A percentile compares a stretch with the other conserved stretches of the same genome.
phyloP scores from a whole-genome alignment of 2,888 invertebrate species.

The Xylota sylvarum region DNA sequence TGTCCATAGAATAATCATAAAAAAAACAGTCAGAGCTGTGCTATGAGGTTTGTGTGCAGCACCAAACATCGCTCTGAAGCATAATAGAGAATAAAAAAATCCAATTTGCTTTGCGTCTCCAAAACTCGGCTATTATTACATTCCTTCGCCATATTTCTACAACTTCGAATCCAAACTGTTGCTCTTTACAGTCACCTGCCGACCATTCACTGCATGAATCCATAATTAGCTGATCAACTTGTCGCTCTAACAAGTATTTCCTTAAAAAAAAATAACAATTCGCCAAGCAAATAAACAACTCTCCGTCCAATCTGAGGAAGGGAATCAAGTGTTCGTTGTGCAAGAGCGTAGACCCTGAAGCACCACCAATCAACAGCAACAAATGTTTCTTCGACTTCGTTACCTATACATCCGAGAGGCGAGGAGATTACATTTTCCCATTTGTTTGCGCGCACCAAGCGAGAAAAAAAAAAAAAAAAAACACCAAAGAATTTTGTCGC shows the following conservation, averaged over 20 bases:
- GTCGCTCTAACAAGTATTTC: slow-evolving; percentile 60
- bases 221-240: slow-evolving; percentile 43
- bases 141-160: slow-evolving; percentile 21
- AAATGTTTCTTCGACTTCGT: slow-evolving; percentile 57
- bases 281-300: slow-evolving; percentile 35
- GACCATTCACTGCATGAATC: slow-evolving; percentile 3
- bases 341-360: slow-evolving; percentile 32
- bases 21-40: no score
- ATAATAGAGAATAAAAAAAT: no score
- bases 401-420: neutral
- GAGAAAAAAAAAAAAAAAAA: slow-evolving; percentile 32
- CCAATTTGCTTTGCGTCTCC: neutral
- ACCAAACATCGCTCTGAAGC: no score
- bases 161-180: slow-evolving; percentile 9
- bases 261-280: slow-evolving; percentile 37
- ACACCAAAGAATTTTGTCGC: slow-evolving; percentile 36
- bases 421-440: slow-evolving; percentile 10
- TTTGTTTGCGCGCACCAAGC: slow-evolving; percentile 42
- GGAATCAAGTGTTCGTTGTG: slow-evolving; percentile 12
- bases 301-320: neutral
- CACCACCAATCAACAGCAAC: slow-evolving; percentile 31
- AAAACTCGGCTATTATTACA: neutral
- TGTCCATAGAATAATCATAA: neutral
- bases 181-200: slow-evolving; percentile 3
- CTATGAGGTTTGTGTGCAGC: no score